Evolutionary conservation across 2,113 vertebrate genomes (phyloP).

Genomic region (Pyxicephalus adspersus): DNA sequence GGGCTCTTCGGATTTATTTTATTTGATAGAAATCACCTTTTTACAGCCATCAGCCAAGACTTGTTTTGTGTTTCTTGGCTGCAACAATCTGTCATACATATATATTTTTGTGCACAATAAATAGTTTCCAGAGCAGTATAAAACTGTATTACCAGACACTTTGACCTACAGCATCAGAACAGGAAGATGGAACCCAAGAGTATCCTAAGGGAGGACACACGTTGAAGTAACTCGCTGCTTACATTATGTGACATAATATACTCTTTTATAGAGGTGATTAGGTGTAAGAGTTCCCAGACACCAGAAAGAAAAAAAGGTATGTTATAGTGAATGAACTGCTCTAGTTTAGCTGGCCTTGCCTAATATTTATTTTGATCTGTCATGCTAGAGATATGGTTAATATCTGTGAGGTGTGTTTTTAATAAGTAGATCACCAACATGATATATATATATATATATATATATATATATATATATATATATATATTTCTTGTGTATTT

Average conservation of each 20-base stretch:
- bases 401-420: no score
- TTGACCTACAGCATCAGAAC: neutral
- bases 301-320: neutral
- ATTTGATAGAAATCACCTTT: conserved; percentile 3
- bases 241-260: neutral
- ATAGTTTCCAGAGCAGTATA: conserved; percentile 34
- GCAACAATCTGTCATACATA: conserved; percentile 1
- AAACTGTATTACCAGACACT: neutral
- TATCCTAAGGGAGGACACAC: neutral
- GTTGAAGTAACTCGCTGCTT: neutral
- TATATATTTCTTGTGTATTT: no score
- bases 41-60: neutral
- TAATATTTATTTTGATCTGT: neutral
- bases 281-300: neutral
- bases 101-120: conserved; percentile 17
- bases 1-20: neutral
- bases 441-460: no score
- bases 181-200: neutral
- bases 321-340: conserved; percentile 2
- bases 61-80: conserved; percentile 19
- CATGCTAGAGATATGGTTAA: no score
- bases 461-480: no score
- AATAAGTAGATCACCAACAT: no score
- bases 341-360: neutral
- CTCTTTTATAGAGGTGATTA: neutral